Evolutionary conservation across 2,797 vertebrate genomes (phyloP).

Genomic region (Mormyrops attenuatus): DNA sequence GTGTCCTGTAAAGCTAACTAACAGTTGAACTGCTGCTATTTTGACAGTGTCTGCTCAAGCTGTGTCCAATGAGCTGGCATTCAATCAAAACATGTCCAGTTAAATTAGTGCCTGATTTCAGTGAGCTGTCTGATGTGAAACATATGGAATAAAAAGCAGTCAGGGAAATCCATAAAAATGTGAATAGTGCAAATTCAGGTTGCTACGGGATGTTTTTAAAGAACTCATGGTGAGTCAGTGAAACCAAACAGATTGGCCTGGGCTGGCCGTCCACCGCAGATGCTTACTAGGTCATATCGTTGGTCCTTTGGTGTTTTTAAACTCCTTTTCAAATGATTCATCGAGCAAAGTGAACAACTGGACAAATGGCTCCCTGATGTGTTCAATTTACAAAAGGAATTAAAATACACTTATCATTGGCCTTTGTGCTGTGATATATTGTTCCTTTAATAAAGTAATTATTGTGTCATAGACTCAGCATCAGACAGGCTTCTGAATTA

Average conservation of each 20-base stretch:
- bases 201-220: background rate
- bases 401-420: background rate
- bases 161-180: background rate
- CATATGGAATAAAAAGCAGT: background rate
- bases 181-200: background rate
- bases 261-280: background rate
- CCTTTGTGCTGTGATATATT: background rate
- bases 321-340: background rate
- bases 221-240: background rate
- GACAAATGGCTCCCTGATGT: background rate
- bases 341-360: background rate
- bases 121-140: background rate
- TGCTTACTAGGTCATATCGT: background rate
- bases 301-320: background rate
- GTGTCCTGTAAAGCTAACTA: background rate
- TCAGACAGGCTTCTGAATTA: slow-evolving; percentile 2
- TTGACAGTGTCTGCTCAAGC: background rate
- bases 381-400: background rate
- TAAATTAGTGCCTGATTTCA: background rate
- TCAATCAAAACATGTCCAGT: background rate
- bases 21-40: background rate
- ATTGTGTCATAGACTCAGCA: background rate
- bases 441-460: background rate
- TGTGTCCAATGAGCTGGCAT: background rate
- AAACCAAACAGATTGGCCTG: background rate